phyloP scores from a whole-genome alignment of 2,113 vertebrate species.

The Ammodytes dubius region DNA sequence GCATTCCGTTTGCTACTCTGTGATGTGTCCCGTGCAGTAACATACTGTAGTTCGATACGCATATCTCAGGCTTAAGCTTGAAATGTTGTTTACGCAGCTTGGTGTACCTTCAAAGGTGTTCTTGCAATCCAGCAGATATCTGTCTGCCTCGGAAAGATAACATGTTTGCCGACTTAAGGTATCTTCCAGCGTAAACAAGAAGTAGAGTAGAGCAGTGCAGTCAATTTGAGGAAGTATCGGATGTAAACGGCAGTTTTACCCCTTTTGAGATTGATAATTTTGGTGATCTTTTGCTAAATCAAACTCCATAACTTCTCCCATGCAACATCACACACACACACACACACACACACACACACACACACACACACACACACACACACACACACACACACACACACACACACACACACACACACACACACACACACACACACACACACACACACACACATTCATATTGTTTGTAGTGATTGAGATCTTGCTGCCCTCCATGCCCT shows the following conservation, averaged over 20 bases:
- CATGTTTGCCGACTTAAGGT: background rate
- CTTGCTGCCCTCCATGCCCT: constrained; percentile 14
- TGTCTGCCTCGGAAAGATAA: constrained; percentile 7
- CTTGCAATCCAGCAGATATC: background rate
- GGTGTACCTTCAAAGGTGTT: background rate
- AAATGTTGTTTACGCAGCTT: background rate
- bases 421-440: background rate
- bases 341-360: background rate
- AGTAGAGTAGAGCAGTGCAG: background rate
- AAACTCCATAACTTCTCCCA: background rate
- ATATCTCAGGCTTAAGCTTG: background rate
- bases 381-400: background rate
- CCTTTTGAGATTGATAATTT: background rate
- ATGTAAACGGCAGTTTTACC: background rate
- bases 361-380: background rate
- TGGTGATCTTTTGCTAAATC: background rate
- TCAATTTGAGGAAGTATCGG: background rate
- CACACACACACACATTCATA: background rate
- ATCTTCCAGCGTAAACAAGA: background rate
- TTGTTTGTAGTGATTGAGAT: background rate
- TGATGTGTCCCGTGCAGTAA: background rate
- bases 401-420: background rate
- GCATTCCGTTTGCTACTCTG: background rate
- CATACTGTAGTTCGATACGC: background rate
- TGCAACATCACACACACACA: background rate